Base-by-base conservation (phyloP, 1,140 invertebrate genomes). In the Whitmania pigra region DNA sequence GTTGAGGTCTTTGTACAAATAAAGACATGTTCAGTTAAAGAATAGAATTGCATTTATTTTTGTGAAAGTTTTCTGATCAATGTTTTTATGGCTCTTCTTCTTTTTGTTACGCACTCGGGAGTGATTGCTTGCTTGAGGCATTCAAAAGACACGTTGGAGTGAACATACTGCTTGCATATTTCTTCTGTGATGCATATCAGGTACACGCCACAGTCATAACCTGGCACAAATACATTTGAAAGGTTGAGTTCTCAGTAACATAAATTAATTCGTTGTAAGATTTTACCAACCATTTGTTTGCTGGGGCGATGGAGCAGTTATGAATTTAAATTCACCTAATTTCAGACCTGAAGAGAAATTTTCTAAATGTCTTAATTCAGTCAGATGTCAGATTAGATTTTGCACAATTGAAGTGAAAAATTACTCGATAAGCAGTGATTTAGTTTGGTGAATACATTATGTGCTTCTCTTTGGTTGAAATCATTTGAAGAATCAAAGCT, bases 401-500 rank as follows among this genome's bases (percentile, higher is more conserved):
- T 49, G 5, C 43, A 11, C 2, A 49, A 49, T 11, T 49, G 31
- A 36, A 36, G 0, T 49, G 43, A 49, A 49, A 49, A 49, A 49
- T 49, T 49, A 49, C 43, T 49, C 13, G 43, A 49, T 17, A 49
- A 17, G 43, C 43, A 49, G 11, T 49, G 43, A 17, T 13, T 49
- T 49, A 49, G 43, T 49, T 49, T 49, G 43, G 15, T 17, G 15
- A 49, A 49, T 13, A 49, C 43, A 11, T 49, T 11, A 49, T 17
- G 15, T 15, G 57, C 22, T 63, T 22, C 22, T 63, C 1, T 31
- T 63, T 25, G 9, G 20, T 63, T 63, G 57, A 63, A 25, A 31
- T 63, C 57, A 63, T 31, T 13, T 25, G 57, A 63, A 13, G 57
- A 63, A 63, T 63, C 57, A 63, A 63, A 63, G 29, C 57, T 63